Evolutionary conservation across 2,113 vertebrate species (phyloP).

Genomic region (Megatriorchis doriae): DNA sequence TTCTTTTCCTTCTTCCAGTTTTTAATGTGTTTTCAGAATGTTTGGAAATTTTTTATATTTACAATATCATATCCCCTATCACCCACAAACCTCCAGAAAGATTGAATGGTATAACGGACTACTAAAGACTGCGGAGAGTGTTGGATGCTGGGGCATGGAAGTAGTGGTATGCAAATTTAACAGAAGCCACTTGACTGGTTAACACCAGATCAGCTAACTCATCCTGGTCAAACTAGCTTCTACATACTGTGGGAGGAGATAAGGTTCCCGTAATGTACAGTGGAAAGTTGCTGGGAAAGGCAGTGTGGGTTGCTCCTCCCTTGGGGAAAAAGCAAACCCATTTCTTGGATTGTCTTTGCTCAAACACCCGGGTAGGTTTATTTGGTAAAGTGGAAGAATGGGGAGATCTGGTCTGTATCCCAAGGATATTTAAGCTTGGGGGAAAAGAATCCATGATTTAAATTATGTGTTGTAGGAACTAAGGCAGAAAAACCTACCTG

Average conservation of each 20-base stretch:
- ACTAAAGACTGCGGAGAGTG: background rate
- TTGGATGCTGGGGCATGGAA: background rate
- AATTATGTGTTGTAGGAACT: background rate
- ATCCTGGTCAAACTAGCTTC: background rate
- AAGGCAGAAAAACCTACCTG: background rate
- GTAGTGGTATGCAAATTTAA: background rate
- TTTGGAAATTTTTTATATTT: background rate
- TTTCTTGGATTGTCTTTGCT: background rate
- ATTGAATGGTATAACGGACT: background rate
- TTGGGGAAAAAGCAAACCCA: background rate
- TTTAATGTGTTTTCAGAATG: background rate
- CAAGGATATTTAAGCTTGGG: background rate
- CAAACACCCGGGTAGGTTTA: background rate
- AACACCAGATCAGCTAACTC: background rate
- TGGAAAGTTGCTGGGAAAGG: background rate
- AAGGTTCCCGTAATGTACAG: too few species aligned
- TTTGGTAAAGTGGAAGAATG: background rate
- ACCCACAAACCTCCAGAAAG: background rate
- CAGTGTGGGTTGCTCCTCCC: background rate
- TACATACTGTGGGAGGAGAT: background rate
- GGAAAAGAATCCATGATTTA: background rate
- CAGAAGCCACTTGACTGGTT: background rate
- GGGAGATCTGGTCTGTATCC: background rate
- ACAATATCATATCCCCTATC: background rate
- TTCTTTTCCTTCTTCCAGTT: background rate